A percentile compares a stretch with the other conserved stretches of the same genome.
Conservation (phyloP, 53 echinoderm and acorn worm genomes). For the Stichopus horrens region DNA sequence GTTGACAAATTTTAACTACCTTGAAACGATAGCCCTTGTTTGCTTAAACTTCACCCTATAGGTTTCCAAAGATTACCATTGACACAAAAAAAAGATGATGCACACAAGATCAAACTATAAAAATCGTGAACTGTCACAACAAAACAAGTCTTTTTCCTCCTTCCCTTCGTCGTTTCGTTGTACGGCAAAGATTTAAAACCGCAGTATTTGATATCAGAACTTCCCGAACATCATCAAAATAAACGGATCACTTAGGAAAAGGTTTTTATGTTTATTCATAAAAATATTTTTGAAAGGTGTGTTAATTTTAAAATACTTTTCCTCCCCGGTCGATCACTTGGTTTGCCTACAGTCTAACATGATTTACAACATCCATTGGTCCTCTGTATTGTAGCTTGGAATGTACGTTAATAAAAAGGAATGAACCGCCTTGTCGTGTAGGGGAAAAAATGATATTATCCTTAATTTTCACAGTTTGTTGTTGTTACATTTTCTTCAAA, state of each 20-base stretch:
- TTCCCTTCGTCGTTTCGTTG: conserved; percentile 23
- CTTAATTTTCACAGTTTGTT: no score
- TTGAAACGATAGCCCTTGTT: conserved; percentile 32
- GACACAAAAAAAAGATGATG: neutral
- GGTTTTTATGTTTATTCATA: conserved; percentile 50
- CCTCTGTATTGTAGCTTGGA: no score
- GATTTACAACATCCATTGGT: neutral
- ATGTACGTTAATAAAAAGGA: no score
- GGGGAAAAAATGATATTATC: no score
- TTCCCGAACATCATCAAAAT: conserved; percentile 44
- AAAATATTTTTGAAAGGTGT: conserved; percentile 49
- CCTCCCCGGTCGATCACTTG: neutral
- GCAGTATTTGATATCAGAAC: conserved; percentile 8
- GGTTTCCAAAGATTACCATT: conserved; percentile 19
- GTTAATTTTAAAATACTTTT: conserved; percentile 1
- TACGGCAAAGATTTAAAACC: conserved; percentile 27
- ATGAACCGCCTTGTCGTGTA: no score
- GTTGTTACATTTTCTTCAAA: no score
- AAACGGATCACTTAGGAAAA: conserved; percentile 44
- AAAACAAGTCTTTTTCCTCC: neutral
- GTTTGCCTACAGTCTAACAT: neutral
- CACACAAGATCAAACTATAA: conserved; percentile 29
- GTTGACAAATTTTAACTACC: conserved; percentile 42
- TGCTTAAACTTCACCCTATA: conserved; percentile 39
- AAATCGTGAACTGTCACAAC: conserved; percentile 31